Evolutionary conservation across 2,113 vertebrate genomes (phyloP), one percentile per base, ranked within the genome.

Genomic region (Malurus cyaneus): DNA sequence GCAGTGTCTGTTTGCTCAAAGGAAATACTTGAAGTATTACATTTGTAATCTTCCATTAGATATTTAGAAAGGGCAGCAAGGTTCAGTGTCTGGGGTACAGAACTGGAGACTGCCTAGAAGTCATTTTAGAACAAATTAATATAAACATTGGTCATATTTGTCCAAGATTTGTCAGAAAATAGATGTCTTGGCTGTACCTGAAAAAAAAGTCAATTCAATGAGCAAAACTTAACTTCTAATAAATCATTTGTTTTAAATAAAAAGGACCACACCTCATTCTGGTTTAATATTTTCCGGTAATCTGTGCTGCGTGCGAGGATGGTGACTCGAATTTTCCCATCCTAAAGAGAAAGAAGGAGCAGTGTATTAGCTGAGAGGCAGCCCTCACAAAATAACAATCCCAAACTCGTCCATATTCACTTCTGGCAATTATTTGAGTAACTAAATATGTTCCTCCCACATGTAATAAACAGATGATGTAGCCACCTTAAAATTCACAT

Each of bases 251-350:
- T 36, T 85, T 70, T 24, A 19, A 70, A 24, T 16, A 34, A 29
- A 42, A 81, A 56, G 36, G 87, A 60, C 77, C 98, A 97, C 94
- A 99, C 99, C 99, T 99, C 98, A 44, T 98, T 97, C 97, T 99
- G 99, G 96, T 99, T 99, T 94, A 99, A 96, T 97, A 99, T 99
- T 97, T 98, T 98, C 94, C 99, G 97, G 96, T 99, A 99, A 95
- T 99, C 98, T 25, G 99, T 99, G 96, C 99, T 99, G 92, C 99
- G 98, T 47, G 98, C 98, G 12, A 99, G 98, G 93, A 99, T 98
- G 49, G 99, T 99, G 96, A 99, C 98, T 95, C 99, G 98, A 88
- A 99, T 98, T 97, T 98, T 99, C 90, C 98, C 98, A 92, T 97
- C 98, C 99, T 99, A 95, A 87, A 98, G 97, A 96, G 90, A 96